Base-by-base conservation (phyloP, 1,140 invertebrate species). In the Bombus pyrosoma region DNA sequence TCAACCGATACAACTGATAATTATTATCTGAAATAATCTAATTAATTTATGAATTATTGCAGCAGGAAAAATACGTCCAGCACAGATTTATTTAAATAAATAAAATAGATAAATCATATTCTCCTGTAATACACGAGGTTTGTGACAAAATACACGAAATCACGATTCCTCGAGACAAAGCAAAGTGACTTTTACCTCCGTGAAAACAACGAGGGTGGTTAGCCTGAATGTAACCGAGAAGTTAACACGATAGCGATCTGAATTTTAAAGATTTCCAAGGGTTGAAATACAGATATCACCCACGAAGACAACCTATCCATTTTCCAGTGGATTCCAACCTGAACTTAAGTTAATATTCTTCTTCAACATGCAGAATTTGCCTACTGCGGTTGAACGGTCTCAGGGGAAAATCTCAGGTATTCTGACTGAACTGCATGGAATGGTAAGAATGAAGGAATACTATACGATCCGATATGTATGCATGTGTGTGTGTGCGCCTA, bases 241-340 rank as follows among this genome's bases (percentile, higher is more conserved):
- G 90, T 92, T 89, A 73, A 85, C 79, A 39, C 81, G 91, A 92
- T 92, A 92, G 83, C 64, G 72, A 92, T 92, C 91, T 85, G 79
- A 87, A 87, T 87, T 85, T 62, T 83, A 59, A 69, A 86, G 62
- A 85, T 88, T 89, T 91, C 66, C 34, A 87, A 86, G 85, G 86
- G 86, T 87, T 92, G 85, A 91, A 92, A 92, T 86, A 92, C 83
- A 92, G 91, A 92, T 92, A 91, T 92, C 91, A 92, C 91, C 91
- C 91, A 92, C 90, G 90, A 88, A 83, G 91, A 91, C 83, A 89
- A 82, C 57, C 62, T 89, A 91, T 83, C 78, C 72, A 87, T 85
- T 89, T 57, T 85, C 75, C 12, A 71, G 69, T 57, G 74, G 68
- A 74, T 79, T 76, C 80, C 74, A 81, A 32, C 83, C 79, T 64